These are phyloP conservation scores for Protodeltote pygarga DNA, from an alignment of 2,888 invertebrate genomes.

Conservation along the genomic window DNA sequence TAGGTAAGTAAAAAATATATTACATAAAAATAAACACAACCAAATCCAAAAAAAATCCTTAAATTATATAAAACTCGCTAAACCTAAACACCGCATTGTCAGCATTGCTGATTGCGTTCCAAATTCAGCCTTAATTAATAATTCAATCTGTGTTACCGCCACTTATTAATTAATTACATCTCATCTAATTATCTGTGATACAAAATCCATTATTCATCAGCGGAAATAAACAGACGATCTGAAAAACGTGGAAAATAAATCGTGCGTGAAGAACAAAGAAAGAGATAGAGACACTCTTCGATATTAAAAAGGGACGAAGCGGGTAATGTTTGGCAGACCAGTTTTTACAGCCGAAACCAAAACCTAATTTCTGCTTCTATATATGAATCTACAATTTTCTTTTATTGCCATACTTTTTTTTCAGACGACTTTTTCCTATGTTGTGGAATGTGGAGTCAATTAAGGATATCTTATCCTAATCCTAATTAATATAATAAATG, in stretches of 20 bases:
- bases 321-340: no score
- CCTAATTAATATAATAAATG: no score
- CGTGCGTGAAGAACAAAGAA: slow-evolving; percentile 17
- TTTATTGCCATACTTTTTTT: no score
- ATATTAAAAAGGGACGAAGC: slow-evolving; percentile 31
- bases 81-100: slow-evolving; percentile 10
- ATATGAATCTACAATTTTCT: no score
- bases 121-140: slow-evolving; percentile 13
- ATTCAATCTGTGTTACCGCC: slow-evolving; percentile 17
- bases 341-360: no score
- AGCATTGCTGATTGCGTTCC: slow-evolving; percentile 18
- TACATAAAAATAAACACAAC: no score
- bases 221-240: slow-evolving; percentile 14
- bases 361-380: no score
- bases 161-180: slow-evolving; percentile 32
- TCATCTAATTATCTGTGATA: slow-evolving; percentile 32
- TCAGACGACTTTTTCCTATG: no score
- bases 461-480: no score
- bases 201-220: slow-evolving; percentile 32
- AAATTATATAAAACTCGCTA: neutral
- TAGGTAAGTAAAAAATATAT: no score
- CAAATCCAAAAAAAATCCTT: neutral
- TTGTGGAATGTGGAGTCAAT: no score
- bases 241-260: slow-evolving; percentile 21
- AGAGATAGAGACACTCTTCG: slow-evolving; percentile 8